These are phyloP conservation scores for Cheilosia grossa DNA, from an alignment of 2,888 invertebrate species.

Conservation along the genomic window DNA sequence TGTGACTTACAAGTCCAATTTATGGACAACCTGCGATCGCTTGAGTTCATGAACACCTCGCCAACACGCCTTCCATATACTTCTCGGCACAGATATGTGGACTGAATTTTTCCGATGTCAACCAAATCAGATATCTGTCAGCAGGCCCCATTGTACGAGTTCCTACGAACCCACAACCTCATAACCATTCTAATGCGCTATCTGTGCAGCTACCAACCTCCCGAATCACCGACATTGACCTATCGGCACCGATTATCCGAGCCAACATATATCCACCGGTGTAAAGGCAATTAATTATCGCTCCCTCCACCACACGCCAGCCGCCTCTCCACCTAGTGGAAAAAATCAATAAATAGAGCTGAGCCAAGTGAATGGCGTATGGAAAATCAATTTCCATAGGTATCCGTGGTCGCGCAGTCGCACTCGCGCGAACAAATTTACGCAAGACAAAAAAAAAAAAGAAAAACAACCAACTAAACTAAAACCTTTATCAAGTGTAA, in stretches of 20 bases:
- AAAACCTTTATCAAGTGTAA: constrained; percentile 61
- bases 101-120: constrained; percentile 53
- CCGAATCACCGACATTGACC: constrained; percentile 73
- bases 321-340: constrained; percentile 15
- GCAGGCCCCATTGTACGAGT: constrained; percentile 21
- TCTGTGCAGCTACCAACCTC: constrained; percentile 17
- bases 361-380: constrained; percentile 51
- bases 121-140: constrained; percentile 62
- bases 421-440: constrained; percentile 20
- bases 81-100: constrained; percentile 13
- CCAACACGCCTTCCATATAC: constrained; percentile 39
- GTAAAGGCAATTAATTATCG: constrained; percentile 59
- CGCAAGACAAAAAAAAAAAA: no score
- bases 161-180: constrained; percentile 20
- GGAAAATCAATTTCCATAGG: constrained; percentile 61
- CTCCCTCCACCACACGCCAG: constrained; percentile 7
- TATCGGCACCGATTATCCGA: constrained; percentile 63
- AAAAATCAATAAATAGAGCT: constrained; percentile 51
- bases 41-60: constrained; percentile 57
- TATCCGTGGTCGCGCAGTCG: constrained; percentile 11
- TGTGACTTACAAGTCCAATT: constrained; percentile 36
- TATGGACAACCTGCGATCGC: constrained; percentile 50
- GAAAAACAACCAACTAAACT: constrained; percentile 21
- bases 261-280: constrained; percentile 22
- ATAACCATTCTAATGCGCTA: constrained; percentile 49